phyloP scores from a whole-genome alignment of 2,888 invertebrate species.

The Nasonovia ribisnigri region DNA sequence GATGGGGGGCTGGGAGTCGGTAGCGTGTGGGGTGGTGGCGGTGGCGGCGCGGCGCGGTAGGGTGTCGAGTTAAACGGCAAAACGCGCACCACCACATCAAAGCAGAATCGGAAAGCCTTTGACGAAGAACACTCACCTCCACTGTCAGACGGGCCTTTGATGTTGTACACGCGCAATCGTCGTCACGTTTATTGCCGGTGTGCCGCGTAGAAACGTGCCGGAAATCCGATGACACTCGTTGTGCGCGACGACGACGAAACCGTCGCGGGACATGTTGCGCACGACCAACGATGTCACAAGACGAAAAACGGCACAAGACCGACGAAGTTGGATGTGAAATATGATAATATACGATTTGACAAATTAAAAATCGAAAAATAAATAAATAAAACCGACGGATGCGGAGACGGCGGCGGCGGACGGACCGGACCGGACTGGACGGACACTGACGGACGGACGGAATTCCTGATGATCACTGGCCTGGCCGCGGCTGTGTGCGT shows the following conservation, averaged over 20 bases:
- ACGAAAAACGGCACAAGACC: neutral
- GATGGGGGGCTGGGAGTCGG: neutral
- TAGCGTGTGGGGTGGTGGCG: neutral
- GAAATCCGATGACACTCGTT: slow-evolving; percentile 54
- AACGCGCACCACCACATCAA: slow-evolving; percentile 65
- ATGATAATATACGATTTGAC: neutral
- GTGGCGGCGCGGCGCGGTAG: slow-evolving; percentile 39
- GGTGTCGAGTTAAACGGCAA: slow-evolving; percentile 63
- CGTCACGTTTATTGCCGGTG: slow-evolving; percentile 10
- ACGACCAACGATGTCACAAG: neutral
- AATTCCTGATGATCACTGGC: slow-evolving; percentile 60
- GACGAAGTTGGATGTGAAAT: neutral
- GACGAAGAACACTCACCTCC: slow-evolving; percentile 58
- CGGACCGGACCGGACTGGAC: slow-evolving; percentile 40
- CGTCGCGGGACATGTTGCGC: slow-evolving; percentile 49
- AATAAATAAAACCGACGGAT: neutral
- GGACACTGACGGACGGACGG: slow-evolving; percentile 37
- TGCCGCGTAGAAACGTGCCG: slow-evolving; percentile 1
- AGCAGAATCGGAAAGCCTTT: slow-evolving; percentile 59
- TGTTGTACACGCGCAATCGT: slow-evolving; percentile 51
- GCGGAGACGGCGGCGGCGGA: slow-evolving; percentile 17
- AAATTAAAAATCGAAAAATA: neutral
- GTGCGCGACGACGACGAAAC: slow-evolving; percentile 29
- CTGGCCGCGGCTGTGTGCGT: slow-evolving; percentile 29
- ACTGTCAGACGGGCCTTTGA: slow-evolving; percentile 57